Evolutionary conservation across 2,113 vertebrate genomes (phyloP), one percentile per base, ranked within the genome.

Genomic region (Ophiodon elongatus): DNA sequence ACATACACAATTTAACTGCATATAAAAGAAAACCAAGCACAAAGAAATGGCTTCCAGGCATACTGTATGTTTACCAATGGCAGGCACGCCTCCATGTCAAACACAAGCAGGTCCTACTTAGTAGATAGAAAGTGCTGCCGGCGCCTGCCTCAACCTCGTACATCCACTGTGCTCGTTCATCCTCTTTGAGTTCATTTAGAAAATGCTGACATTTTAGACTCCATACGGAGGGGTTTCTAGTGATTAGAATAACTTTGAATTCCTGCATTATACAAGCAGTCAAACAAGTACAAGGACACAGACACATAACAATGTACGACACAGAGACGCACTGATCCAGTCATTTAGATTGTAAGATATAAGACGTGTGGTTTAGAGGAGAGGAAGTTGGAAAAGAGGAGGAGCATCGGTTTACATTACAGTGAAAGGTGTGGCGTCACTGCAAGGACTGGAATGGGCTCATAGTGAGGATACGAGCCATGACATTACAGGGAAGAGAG

Each of bases 81-180:
- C 80, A 86, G 93, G 52, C 79, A 92, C 92, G 11, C 94, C 94
- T 92, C 64, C 29, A 91, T 91, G 90, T 87, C 91, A 94, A 93
- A 94, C 23, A 94, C 60, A 81, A 65, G 74, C 85, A 71, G 79
- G 74, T 77, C 39, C 54, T 67, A 54, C 80, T 73, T 73, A n/a
- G n/a, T 37, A 52, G 80, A 79, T 65, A 67, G 71, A 78, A 79
- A 74, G 41, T 23, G 72, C 57, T 59, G 5, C 27, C 56, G 25
- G 54, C 14, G 8, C 23, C 59, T 31, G 45, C 11, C 1, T 71
- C 11, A 10, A 52, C n/a, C 59, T 25, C 27, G 65, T 63, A 80
- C 21, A 33, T n/a, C 21, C 9, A 27, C 54, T 67, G 1, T 29
- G 14, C 27, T 60, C 15, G 3, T 23, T 31, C 43, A 19, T 39